A percentile compares a stretch with the other conserved stretches of the same genome.
Evolutionary conservation across 2,113 vertebrate genomes (phyloP).

Genomic region (Xenopus borealis): DNA sequence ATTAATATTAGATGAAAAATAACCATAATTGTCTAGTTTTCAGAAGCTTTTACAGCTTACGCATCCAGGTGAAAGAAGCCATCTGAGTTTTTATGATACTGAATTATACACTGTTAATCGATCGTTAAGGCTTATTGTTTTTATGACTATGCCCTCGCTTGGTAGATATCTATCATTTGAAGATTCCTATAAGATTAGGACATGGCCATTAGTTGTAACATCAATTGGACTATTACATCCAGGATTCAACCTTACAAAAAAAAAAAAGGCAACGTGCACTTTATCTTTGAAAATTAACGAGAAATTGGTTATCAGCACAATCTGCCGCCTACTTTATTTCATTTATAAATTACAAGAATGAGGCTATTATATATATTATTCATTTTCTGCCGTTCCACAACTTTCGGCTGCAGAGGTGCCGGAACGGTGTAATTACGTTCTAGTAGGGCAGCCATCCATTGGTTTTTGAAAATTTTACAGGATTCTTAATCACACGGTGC

Average conservation of each 20-base stretch:
- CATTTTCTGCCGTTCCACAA: slow-evolving; percentile 89
- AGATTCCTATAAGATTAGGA: too few species aligned
- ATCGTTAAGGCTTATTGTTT: slow-evolving; percentile 17
- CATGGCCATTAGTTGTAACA: too few species aligned
- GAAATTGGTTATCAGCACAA: slow-evolving; percentile 83
- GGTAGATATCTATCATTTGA: not conserved
- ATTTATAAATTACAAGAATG: slow-evolving; percentile 98
- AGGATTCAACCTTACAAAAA: slow-evolving; percentile 50
- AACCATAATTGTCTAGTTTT: too few species aligned
- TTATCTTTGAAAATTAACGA: slow-evolving; percentile 75
- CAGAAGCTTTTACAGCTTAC: not conserved
- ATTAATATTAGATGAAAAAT: too few species aligned
- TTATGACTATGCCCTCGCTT: slow-evolving; percentile 14
- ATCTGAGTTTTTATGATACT: slow-evolving; percentile 11
- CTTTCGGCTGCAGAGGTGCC: slow-evolving; percentile 79
- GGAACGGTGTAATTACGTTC: slow-evolving; percentile 98
- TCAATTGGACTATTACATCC: too few species aligned
- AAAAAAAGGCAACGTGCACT: slow-evolving; percentile 73
- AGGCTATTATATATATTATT: slow-evolving; percentile 97
- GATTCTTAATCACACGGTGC: slow-evolving; percentile 98
- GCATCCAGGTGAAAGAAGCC: slow-evolving; percentile 3
- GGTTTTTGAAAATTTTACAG: slow-evolving; percentile 99
- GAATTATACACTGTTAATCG: slow-evolving; percentile 12
- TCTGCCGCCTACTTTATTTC: slow-evolving; percentile 93
- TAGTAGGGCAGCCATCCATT: slow-evolving; percentile 98